phyloP scores from a whole-genome alignment of 2,888 invertebrate genomes.

The Exocentrus adspersus region DNA sequence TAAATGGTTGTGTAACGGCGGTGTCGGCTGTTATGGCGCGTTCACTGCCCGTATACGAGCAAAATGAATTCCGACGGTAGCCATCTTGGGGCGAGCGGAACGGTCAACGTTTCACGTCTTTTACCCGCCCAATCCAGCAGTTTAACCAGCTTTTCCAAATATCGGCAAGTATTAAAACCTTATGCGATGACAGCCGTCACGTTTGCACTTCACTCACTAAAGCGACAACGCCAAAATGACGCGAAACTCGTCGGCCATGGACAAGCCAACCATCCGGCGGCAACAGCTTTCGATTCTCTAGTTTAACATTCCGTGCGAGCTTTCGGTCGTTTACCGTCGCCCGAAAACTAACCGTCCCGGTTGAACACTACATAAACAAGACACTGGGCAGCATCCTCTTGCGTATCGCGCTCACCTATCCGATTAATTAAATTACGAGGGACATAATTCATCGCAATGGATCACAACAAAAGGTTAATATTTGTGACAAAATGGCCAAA shows the following conservation, averaged over 20 bases:
- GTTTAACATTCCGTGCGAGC: constrained; percentile 34
- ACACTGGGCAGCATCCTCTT: constrained; percentile 20
- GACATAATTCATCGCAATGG: constrained; percentile 61
- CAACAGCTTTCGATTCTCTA: constrained; percentile 45
- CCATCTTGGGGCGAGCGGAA: constrained; percentile 61
- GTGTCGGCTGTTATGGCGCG: constrained; percentile 34
- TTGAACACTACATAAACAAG: constrained; percentile 7
- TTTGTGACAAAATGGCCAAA: constrained; percentile 65
- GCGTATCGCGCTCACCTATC: constrained; percentile 29
- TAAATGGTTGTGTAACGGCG: constrained; percentile 28
- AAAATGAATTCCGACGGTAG: constrained; percentile 61
- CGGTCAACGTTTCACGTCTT: constrained; percentile 67
- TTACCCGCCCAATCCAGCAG: constrained; percentile 61
- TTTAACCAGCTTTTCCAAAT: no score
- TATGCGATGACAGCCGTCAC: constrained; percentile 41
- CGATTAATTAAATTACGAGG: constrained; percentile 55
- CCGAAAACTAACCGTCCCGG: constrained; percentile 22
- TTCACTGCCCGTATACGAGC: constrained; percentile 38
- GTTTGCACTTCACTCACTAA: constrained; percentile 50
- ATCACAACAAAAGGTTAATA: constrained; percentile 65
- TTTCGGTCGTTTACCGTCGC: constrained; percentile 31
- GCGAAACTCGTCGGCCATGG: constrained; percentile 33
- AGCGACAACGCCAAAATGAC: constrained; percentile 51
- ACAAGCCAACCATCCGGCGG: constrained; percentile 54
- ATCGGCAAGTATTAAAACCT: no score